Percentiles rank a stretch among this genome's conserved stretches.
Conservation (phyloP, 2,113 vertebrate genomes). For the Polyodon spathula region DNA sequence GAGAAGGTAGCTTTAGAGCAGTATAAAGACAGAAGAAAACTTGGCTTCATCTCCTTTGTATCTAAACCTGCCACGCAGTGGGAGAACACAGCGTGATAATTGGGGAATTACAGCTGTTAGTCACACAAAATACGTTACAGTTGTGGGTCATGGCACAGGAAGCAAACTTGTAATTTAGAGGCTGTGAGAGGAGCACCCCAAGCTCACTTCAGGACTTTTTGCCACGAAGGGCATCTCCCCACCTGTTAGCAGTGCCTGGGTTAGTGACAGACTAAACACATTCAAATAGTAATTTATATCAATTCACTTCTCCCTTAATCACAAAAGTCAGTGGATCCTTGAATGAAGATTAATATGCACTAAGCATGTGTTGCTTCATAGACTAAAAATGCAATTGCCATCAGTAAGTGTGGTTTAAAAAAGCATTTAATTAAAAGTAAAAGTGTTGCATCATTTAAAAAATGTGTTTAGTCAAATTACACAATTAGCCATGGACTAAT, state of each 20-base stretch:
- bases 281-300: slow-evolving; percentile 25
- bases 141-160: slow-evolving; percentile 59
- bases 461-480: no score
- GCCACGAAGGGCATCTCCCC: slow-evolving; percentile 34
- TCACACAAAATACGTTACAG: slow-evolving; percentile 53
- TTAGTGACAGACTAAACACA: slow-evolving; percentile 33
- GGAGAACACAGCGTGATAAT: slow-evolving; percentile 61
- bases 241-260: slow-evolving; percentile 44
- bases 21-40: slow-evolving; percentile 15
- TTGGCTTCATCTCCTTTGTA: slow-evolving; percentile 45
- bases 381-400: slow-evolving; percentile 4
- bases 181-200: slow-evolving; percentile 33
- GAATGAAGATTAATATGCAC: slow-evolving; percentile 36
- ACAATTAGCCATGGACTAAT: no score
- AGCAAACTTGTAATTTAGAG: slow-evolving; percentile 65
- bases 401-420: no score
- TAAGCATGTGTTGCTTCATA: not conserved
- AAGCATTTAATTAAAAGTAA: no score
- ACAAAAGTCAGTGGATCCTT: slow-evolving; percentile 6
- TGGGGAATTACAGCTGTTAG: slow-evolving; percentile 60
- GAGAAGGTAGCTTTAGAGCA: slow-evolving; percentile 29
- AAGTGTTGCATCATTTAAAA: no score
- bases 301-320: slow-evolving; percentile 19
- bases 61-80: slow-evolving; percentile 55
- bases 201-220: slow-evolving; percentile 32